phyloP scores from a whole-genome alignment of 2,888 invertebrate species.

The Hyposoter didymator region DNA sequence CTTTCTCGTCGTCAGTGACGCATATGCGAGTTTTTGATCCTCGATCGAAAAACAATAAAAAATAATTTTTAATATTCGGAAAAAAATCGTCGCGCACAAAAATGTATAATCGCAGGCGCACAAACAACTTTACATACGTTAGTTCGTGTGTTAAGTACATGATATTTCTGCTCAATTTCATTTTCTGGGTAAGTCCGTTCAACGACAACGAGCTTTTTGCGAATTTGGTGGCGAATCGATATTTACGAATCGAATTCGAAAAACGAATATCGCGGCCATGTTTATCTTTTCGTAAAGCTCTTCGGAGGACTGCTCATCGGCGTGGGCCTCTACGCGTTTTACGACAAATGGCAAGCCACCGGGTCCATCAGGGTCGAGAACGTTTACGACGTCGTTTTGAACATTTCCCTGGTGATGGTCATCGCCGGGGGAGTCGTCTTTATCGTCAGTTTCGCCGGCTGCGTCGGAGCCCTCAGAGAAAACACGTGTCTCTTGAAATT shows the following conservation, averaged over 20 bases:
- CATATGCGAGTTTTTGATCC: constrained; percentile 29
- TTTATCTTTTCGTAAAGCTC: constrained; percentile 86
- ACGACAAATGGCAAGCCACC: constrained; percentile 96
- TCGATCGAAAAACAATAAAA: constrained; percentile 21
- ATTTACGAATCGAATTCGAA: too few species aligned
- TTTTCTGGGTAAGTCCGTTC: constrained; percentile 93
- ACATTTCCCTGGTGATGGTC: constrained; percentile 96
- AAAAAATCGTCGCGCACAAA: neutral
- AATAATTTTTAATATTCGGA: neutral
- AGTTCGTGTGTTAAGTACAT: constrained; percentile 95
- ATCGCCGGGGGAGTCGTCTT: constrained; percentile 96
- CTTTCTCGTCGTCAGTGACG: constrained; percentile 40
- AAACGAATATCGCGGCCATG: neutral
- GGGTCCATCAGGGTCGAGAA: constrained; percentile 94
- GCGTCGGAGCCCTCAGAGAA: constrained; percentile 95
- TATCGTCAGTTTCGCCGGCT: constrained; percentile 96
- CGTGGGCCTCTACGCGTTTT: constrained; percentile 95
- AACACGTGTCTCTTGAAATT: constrained; percentile 96
- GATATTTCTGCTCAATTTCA: constrained; percentile 94
- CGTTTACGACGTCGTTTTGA: constrained; percentile 95
- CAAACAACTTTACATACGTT: constrained; percentile 91
- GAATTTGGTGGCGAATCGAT: too few species aligned
- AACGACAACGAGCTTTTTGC: neutral
- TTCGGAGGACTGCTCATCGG: constrained; percentile 94
- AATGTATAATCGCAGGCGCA: constrained; percentile 86